These are phyloP conservation scores for Lomographa bimaculata DNA, from an alignment of 2,888 invertebrate species.

Conservation along the genomic window DNA sequence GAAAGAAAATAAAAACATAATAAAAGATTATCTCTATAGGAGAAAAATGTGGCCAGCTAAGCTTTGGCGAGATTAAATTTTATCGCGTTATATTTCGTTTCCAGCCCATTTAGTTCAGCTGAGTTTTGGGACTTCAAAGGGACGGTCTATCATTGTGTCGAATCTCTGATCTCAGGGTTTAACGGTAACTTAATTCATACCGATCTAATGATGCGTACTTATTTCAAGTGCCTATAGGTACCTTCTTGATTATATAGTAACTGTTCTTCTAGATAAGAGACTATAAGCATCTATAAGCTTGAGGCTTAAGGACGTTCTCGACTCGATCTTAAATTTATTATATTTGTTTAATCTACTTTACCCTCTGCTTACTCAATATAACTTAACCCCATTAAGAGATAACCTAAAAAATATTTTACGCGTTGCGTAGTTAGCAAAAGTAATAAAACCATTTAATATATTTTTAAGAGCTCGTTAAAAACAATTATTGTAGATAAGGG, in stretches of 20 bases:
- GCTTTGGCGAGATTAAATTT: conserved; percentile 37
- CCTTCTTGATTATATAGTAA: no score
- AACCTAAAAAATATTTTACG: conserved; percentile 1
- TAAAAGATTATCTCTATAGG: conserved; percentile 34
- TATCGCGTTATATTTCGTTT: conserved; percentile 45
- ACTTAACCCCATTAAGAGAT: no score
- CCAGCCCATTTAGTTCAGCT: conserved; percentile 42
- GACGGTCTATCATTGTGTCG: conserved; percentile 32
- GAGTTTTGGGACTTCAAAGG: conserved; percentile 41
- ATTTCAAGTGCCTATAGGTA: conserved; percentile 20
- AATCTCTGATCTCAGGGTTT: conserved; percentile 33
- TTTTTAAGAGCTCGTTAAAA: conserved; percentile 14
- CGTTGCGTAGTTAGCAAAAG: conserved; percentile 1
- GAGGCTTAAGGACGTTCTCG: no score
- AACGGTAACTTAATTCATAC: no score
- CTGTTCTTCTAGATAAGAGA: no score
- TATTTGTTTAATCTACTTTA: no score
- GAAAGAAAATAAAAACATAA: conserved; percentile 27
- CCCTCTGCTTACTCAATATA: no score
- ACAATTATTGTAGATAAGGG: conserved; percentile 11
- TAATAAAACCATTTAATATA: conserved; percentile 8
- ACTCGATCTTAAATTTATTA: no score
- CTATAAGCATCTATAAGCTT: no score
- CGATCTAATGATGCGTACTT: conserved; percentile 32
- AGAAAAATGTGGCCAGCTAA: conserved; percentile 36